phyloP scores from a whole-genome alignment of 2,888 invertebrate genomes.

The Unio delphinus region DNA sequence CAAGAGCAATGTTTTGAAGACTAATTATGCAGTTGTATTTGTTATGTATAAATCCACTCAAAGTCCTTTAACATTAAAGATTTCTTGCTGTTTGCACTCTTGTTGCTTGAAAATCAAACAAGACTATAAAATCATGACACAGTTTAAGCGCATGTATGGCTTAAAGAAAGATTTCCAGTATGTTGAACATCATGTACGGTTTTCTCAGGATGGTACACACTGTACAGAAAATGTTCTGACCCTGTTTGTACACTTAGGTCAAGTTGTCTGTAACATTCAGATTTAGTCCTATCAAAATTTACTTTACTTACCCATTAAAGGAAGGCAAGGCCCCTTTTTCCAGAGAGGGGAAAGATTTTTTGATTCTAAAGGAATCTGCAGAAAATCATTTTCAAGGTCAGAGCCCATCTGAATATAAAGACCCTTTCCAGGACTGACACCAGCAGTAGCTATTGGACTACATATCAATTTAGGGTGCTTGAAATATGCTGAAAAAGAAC shows the following conservation, averaged over 20 bases:
- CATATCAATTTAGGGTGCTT: constrained; percentile 62
- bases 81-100: too few relatives aligned
- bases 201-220: too few relatives aligned
- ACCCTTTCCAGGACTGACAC: constrained; percentile 51
- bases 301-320: constrained; percentile 59
- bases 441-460: constrained; percentile 50
- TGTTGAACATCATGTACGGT: too few relatives aligned
- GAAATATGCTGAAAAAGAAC: constrained; percentile 56
- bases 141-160: too few relatives aligned
- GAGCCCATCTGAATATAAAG: constrained; percentile 61
- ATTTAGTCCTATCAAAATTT: neutral
- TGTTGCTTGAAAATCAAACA: too few relatives aligned
- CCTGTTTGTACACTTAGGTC: neutral
- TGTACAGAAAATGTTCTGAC: too few relatives aligned
- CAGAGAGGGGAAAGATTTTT: constrained; percentile 48
- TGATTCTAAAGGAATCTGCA: constrained; percentile 55
- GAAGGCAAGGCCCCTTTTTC: constrained; percentile 53
- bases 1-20: too few relatives aligned
- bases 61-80: too few relatives aligned
- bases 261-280: neutral
- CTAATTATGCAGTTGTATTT: too few relatives aligned
- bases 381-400: constrained; percentile 45
- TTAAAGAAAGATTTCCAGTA: too few relatives aligned
- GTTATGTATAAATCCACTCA: too few relatives aligned
- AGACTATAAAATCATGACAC: too few relatives aligned